These are phyloP conservation scores for Erpobdella octoculata DNA, from an alignment of 2,888 invertebrate genomes.

Conservation along the genomic window DNA sequence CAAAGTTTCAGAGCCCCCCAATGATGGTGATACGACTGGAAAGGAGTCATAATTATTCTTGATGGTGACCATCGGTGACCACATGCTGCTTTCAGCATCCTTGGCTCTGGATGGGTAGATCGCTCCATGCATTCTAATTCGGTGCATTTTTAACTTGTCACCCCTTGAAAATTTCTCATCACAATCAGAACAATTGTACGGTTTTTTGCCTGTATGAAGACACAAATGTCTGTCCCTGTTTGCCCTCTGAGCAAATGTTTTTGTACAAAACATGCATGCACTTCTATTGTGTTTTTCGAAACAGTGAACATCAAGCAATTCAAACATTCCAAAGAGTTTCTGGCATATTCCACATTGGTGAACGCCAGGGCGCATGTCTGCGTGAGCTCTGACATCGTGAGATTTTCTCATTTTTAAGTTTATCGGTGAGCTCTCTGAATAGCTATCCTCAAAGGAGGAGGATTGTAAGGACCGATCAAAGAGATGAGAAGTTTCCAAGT, in stretches of 20 bases:
- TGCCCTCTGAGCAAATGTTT: slow-evolving; percentile 49
- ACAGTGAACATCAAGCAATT: slow-evolving; percentile 45
- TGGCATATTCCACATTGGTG: slow-evolving; percentile 4
- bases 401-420: slow-evolving; percentile 3
- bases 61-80: too few relatives aligned
- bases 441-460: not conserved
- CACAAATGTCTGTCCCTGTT: slow-evolving; percentile 49
- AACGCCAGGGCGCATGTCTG: not conserved
- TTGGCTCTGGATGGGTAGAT: not conserved
- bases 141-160: slow-evolving; percentile 39
- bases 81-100: not conserved
- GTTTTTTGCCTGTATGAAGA: slow-evolving; percentile 49
- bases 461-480: not conserved
- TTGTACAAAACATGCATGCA: slow-evolving; percentile 48
- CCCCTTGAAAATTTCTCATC: slow-evolving; percentile 39
- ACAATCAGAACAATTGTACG: slow-evolving; percentile 38
- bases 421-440: not conserved
- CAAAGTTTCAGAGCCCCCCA: too few relatives aligned
- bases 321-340: slow-evolving; percentile 36
- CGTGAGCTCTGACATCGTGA: not conserved
- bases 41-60: too few relatives aligned
- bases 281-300: slow-evolving; percentile 44
- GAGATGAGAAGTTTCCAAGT: not conserved
- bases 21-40: too few relatives aligned
- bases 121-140: slow-evolving; percentile 33